A percentile compares a stretch with the other conserved stretches of the same genome.
Conservation (phyloP, 1,140 invertebrate genomes). For the Drosophila parvula region DNA sequence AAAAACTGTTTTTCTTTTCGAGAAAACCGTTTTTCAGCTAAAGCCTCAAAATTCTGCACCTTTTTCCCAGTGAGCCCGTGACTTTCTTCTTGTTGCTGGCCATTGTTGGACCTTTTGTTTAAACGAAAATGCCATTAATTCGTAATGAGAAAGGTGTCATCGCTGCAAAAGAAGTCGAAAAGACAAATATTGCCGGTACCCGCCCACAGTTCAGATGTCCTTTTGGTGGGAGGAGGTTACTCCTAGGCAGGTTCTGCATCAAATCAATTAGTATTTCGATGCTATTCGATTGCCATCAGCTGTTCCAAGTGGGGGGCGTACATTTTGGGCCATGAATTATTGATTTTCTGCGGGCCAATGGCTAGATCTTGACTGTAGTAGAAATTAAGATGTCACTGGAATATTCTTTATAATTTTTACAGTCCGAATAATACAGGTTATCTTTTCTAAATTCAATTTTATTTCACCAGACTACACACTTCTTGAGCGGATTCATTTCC, state of each 20-base stretch:
- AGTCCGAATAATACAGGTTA: background rate
- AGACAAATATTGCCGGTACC: conserved; percentile 71
- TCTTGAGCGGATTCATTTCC: conserved; percentile 89
- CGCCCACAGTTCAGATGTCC: conserved; percentile 46
- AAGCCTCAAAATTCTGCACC: conserved; percentile 41
- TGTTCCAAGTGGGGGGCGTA: conserved; percentile 62
- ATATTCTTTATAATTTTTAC: background rate
- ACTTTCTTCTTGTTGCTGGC: conserved; percentile 46
- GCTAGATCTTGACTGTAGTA: background rate
- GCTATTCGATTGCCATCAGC: conserved; percentile 47
- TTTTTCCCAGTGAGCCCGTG: conserved; percentile 33
- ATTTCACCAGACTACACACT: conserved; percentile 85
- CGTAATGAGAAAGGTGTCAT: conserved; percentile 82
- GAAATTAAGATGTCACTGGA: background rate
- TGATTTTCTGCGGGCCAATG: conserved; percentile 16
- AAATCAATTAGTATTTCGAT: conserved; percentile 76
- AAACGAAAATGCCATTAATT: conserved; percentile 75
- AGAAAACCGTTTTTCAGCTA: conserved; percentile 45
- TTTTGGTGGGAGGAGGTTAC: conserved; percentile 9
- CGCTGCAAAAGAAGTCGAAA: conserved; percentile 64
- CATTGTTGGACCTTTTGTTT: conserved; percentile 54
- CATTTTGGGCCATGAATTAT: conserved; percentile 29
- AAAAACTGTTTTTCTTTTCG: conserved; percentile 71
- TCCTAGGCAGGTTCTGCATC: conserved; percentile 71
- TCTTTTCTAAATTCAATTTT: conserved; percentile 12